Evolutionary conservation across 2,888 invertebrate species (phyloP), one percentile per base, ranked within the genome.

Genomic region (Synergus gifuensis): DNA sequence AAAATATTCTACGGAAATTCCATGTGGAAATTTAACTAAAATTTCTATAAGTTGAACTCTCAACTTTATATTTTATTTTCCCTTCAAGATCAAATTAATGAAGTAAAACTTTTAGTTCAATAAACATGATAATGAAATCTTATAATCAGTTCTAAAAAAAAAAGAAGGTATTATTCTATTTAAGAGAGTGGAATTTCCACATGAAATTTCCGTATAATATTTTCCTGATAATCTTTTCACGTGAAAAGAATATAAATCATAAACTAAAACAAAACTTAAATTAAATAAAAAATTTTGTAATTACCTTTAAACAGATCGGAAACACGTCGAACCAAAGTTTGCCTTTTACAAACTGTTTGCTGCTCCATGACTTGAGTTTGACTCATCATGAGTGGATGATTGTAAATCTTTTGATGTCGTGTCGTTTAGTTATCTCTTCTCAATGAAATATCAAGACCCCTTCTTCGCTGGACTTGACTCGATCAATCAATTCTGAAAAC

Each of bases 221-320:
- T 36, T 36, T 36, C 36, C 36, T 36, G 36, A 7, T 36, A 4
- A 36, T 36, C 36, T 36, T 36, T 36, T 7, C 7, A 36, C 5
- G 0, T 36, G 36, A 7, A 5, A 7, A 54, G n/a, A 54, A 8
- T n/a, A 54, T 8, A 54, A 54, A n/a, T 0, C n/a, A n/a, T 0
- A n/a, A n/a, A 36, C 36, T 36, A n/a, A 8, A 2, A 49, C 4
- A 49, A 49, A 54, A n/a, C 3, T 58, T 16, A 18, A 58, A 58
- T 58, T 58, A 18, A 18, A 58, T 58, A 0, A 9, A 1, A n/a
- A 18, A 58, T 40, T 40, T 64, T 16, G 0, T 36, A 49, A 77
- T 78, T 87, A 91, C 92, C 92, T 88, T 88, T 92, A 69, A 92
- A 88, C 87, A 91, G 87, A 79, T 91, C 88, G 79, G 91, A 90